These are phyloP conservation scores for Steinernema feltiae DNA, from an alignment of 1,140 invertebrate species.

Conservation along the genomic window DNA sequence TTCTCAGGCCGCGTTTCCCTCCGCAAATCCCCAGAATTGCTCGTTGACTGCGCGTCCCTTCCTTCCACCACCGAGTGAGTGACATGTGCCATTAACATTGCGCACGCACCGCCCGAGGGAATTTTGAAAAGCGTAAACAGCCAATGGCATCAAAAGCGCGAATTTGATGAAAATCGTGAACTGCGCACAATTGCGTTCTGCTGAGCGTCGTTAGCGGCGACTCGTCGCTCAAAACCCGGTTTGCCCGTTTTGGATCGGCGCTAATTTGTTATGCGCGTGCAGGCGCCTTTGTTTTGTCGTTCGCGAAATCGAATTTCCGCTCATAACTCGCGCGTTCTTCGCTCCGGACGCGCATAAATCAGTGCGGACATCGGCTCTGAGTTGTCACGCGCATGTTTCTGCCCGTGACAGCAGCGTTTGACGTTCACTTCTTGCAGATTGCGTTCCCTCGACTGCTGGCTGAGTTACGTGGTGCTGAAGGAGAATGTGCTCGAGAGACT, in stretches of 20 bases:
- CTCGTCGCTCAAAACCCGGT: too few species aligned
- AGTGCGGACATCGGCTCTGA: neutral
- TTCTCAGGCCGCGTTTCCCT: neutral
- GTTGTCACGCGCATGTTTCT: neutral
- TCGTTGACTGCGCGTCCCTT: neutral
- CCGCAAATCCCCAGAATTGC: neutral
- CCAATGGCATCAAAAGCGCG: neutral
- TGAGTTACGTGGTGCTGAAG: conserved; percentile 56
- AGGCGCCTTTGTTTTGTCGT: neutral
- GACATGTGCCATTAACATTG: neutral
- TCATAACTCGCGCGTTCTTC: neutral
- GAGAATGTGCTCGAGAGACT: conserved; percentile 44
- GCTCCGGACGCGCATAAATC: neutral
- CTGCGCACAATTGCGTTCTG: too few species aligned
- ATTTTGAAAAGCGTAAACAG: conserved; percentile 1
- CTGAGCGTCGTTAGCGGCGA: too few species aligned
- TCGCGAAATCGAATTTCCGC: neutral
- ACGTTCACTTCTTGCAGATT: conserved; percentile 28
- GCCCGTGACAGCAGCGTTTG: neutral
- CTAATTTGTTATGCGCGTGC: too few species aligned
- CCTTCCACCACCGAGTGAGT: neutral
- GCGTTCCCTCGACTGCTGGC: conserved; percentile 44
- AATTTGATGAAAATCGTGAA: neutral
- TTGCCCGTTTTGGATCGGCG: too few species aligned
- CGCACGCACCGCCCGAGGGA: neutral